Percentiles rank a stretch among this genome's conserved stretches.
Evolutionary conservation across 2,113 vertebrate genomes (phyloP).

Genomic region (Verasper variegatus): DNA sequence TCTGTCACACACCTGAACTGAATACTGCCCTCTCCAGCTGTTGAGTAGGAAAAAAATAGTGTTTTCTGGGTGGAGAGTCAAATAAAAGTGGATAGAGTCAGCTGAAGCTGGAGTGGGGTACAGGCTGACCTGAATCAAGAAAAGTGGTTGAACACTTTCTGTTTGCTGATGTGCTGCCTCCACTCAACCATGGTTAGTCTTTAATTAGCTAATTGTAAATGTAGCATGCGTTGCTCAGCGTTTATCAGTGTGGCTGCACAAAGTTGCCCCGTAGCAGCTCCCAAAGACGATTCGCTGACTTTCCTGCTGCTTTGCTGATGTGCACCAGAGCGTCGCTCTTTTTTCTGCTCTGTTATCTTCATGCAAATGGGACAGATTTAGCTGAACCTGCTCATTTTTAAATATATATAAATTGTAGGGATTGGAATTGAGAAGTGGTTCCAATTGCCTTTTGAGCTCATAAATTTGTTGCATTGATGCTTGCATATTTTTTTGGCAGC

Average conservation of each 20-base stretch:
- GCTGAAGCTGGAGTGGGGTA: not conserved
- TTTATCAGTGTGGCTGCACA: not conserved
- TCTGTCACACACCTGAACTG: constrained; percentile 32
- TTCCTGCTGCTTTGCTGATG: not conserved
- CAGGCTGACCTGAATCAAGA: not conserved
- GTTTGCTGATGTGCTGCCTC: constrained; percentile 1
- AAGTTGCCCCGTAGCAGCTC: not conserved
- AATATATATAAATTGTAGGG: not conserved
- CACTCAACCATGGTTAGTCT: not conserved
- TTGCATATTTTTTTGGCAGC: not conserved
- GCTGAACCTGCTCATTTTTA: not conserved
- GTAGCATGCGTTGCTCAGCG: not conserved
- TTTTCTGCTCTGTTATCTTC: not conserved
- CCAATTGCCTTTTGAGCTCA: not conserved
- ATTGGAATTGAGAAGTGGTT: not conserved
- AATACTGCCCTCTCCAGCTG: not conserved
- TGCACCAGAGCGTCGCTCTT: not conserved
- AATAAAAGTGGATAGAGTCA: not conserved
- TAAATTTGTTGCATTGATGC: not conserved
- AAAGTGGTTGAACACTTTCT: not conserved
- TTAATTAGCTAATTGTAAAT: not conserved
- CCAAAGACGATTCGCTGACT: not conserved
- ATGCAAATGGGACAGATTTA: not conserved
- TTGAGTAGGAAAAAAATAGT: not conserved
- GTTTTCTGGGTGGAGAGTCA: not conserved